Evolutionary conservation across 1,140 invertebrate genomes (phyloP).

Genomic region (Papilio polytes): DNA sequence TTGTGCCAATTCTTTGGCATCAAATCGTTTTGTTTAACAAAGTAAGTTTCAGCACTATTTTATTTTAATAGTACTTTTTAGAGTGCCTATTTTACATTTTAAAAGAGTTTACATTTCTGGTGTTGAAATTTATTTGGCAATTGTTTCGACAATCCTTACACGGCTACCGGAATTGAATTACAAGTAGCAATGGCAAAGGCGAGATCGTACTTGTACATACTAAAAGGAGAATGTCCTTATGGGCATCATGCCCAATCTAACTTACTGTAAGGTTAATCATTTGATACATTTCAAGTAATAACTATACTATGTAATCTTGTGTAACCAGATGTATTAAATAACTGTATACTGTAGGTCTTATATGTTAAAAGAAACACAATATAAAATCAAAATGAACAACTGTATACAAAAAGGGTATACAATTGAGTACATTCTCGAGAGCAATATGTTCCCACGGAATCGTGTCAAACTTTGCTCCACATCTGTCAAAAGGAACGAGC

Average conservation of each 20-base stretch:
- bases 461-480: slow-evolving; percentile 24
- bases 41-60: background rate
- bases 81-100: background rate
- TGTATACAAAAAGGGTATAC: background rate
- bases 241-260: background rate
- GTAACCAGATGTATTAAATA: no score
- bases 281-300: background rate
- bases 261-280: background rate
- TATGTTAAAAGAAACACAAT: background rate
- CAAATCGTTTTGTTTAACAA: background rate
- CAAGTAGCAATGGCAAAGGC: slow-evolving; percentile 26
- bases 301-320: no score
- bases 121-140: background rate
- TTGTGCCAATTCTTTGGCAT: no score
- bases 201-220: background rate
- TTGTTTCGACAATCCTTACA: background rate
- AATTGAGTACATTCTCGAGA: background rate
- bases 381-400: background rate
- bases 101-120: background rate
- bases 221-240: slow-evolving; percentile 30
- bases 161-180: slow-evolving; percentile 8
- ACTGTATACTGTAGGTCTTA: background rate
- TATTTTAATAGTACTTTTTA: background rate
- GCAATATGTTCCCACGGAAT: slow-evolving; percentile 32
- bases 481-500: slow-evolving; percentile 19